Evolutionary conservation across 2,797 vertebrate species (phyloP).

Genomic region (Hemibagrus guttatus): DNA sequence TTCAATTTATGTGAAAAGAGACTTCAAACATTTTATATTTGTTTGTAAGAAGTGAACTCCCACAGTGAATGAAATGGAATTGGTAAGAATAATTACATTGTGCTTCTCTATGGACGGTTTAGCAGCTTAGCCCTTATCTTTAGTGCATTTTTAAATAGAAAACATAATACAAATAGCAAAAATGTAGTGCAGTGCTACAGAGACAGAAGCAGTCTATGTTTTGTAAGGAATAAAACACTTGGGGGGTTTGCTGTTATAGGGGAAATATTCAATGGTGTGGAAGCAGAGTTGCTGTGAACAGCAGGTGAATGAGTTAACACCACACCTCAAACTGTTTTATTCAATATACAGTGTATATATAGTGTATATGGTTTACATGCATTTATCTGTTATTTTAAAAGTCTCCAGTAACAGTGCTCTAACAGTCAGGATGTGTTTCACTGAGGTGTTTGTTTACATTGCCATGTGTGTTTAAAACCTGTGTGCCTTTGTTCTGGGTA

Average conservation of each 20-base stretch:
- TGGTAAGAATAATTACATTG: conserved; percentile 67
- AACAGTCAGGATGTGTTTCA: background rate
- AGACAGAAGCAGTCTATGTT: background rate
- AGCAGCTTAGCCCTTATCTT: conserved; percentile 31
- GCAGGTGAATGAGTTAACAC: background rate
- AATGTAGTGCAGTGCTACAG: background rate
- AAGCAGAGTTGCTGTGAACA: background rate
- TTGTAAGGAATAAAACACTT: background rate
- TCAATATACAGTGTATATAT: background rate
- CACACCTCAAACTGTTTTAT: background rate
- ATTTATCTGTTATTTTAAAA: background rate
- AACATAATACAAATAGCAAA: background rate
- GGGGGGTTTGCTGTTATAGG: background rate
- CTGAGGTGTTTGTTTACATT: background rate
- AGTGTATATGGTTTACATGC: background rate
- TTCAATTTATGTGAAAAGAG: conserved; percentile 9
- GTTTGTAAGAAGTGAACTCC: conserved; percentile 1
- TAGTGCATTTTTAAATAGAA: background rate
- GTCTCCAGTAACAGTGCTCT: background rate
- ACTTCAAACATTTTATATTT: background rate
- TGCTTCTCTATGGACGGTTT: conserved; percentile 25
- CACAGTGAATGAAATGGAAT: conserved; percentile 59
- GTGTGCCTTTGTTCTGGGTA: no score
- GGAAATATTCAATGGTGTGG: background rate
- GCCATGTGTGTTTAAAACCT: no score